Base-by-base conservation (phyloP, 1,140 invertebrate genomes). In the Caerostris darwini region DNA sequence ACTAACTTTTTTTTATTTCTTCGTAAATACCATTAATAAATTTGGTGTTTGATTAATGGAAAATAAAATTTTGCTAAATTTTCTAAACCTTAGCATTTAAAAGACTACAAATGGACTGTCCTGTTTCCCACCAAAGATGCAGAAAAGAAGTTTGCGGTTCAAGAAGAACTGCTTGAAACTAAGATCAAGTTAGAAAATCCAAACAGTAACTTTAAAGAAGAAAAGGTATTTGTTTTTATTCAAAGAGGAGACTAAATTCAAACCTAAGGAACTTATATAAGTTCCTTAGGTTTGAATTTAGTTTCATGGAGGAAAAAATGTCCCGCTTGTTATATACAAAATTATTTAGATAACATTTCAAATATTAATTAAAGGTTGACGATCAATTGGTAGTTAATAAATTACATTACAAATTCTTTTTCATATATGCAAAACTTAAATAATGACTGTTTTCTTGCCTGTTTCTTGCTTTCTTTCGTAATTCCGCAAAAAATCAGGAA, bases 131-230 rank as follows among this genome's bases (percentile, higher is more conserved):
- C 19, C 8, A 17, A 82, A 53, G 56, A 53, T 59, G 64, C n/a
- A 53, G 54, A 53, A 81, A 64, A 82, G 14, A 91, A 82, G 54
- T 82, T 53, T 77, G 57, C 56, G 54, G 8, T 82, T 12, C 57
- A 91, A 91, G 71, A 91, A 82, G 58, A 82, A 58, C 50, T 71
- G 54, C 19, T 90, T 7, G 17, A 71, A 34, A 34, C 64, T 19
- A 69, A 57, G 7, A 56, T 71, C 56, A 69, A 77, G n/a, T 77
- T 90, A n/a, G 54, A 71, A 57, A 50, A 56, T 57, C 67, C 88
- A 0, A 57, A 8, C n/a, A 56, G 17, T 19, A 64, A 6, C 50
- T 87, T 87, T 50, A 57, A 61, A 56, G 14, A 58, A 57, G 82
- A 83, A 57, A 83, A 57, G 54, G 82, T 83, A 83, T 34, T 17